Percentiles rank a stretch among this genome's conserved stretches.
Evolutionary conservation across 2,113 vertebrate species (phyloP).

Genomic region (Cheirogaleus medius): DNA sequence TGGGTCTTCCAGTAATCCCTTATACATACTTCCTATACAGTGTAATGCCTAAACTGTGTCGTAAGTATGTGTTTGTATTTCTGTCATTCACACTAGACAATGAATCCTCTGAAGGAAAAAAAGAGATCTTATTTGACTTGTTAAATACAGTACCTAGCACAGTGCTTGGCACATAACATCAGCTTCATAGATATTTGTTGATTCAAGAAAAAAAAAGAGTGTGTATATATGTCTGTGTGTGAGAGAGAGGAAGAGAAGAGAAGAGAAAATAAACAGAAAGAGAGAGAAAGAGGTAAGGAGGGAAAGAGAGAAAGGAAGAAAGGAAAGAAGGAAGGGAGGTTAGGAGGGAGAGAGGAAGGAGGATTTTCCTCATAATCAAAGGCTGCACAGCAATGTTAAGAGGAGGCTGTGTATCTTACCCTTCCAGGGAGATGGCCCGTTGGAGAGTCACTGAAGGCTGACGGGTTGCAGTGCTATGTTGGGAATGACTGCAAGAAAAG

Average conservation of each 20-base stretch:
- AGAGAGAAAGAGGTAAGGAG: too few species aligned
- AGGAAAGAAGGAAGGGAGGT: not conserved
- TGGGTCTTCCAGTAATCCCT: not conserved
- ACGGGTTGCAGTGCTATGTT: conserved; percentile 86
- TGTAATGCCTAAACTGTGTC: not conserved
- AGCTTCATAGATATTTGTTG: not conserved
- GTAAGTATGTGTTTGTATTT: not conserved
- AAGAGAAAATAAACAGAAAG: rapidly evolving
- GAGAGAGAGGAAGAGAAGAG: not conserved
- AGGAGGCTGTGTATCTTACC: conserved; percentile 77
- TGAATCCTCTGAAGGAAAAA: not conserved
- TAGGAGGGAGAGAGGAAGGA: not conserved
- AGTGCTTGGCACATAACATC: not conserved
- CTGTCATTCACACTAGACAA: not conserved
- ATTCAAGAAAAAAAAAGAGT: not conserved
- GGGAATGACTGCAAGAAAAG: conserved; percentile 84
- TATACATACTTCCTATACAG: not conserved
- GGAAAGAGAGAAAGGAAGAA: not conserved
- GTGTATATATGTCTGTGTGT: too few species aligned
- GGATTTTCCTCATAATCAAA: not conserved
- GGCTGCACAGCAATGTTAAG: not conserved
- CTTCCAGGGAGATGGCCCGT: conserved; percentile 88
- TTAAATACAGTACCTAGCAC: not conserved
- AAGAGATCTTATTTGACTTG: not conserved
- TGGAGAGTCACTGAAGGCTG: conserved; percentile 88